A percentile compares a stretch with the other conserved stretches of the same genome.
Evolutionary conservation across 35 echinoderm and acorn worm species (phyloP).

Genomic region (Ophioderma brevispina): DNA sequence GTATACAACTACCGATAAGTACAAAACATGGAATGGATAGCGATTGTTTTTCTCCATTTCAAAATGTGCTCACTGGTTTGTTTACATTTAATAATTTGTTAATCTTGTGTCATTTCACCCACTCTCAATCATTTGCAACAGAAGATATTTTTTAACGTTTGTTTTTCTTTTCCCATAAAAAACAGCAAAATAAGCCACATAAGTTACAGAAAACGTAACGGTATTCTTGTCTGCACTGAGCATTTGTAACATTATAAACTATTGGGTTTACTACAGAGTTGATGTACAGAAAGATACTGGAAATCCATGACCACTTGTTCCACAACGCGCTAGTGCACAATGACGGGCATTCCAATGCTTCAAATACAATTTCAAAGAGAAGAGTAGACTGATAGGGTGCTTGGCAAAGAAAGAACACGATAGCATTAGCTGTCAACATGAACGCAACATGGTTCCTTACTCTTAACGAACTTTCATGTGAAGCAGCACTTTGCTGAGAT

Average conservation of each 20-base stretch:
- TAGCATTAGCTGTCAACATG: conserved; percentile 54
- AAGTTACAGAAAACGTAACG: not conserved
- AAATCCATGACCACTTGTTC: not conserved
- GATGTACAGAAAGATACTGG: conserved; percentile 45
- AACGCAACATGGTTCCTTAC: conserved; percentile 3
- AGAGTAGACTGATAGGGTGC: conserved; percentile 39
- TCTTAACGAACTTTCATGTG: conserved; percentile 1
- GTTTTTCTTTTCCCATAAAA: too few species aligned
- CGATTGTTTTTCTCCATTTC: too few species aligned
- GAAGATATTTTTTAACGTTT: too few species aligned
- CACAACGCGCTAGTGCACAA: not conserved
- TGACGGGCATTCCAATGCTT: not conserved
- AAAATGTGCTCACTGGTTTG: too few species aligned
- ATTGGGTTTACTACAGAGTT: conserved; percentile 66
- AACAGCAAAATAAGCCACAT: too few species aligned
- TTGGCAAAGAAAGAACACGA: conserved; percentile 42
- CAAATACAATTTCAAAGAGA: conserved; percentile 11
- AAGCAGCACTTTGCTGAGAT: not conserved
- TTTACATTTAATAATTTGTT: too few species aligned
- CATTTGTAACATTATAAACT: conserved; percentile 64
- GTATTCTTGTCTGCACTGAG: conserved; percentile 23
- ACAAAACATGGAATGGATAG: too few species aligned
- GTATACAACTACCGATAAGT: too few species aligned
- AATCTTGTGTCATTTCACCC: too few species aligned
- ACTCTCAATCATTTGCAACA: too few species aligned